Percentiles rank a stretch among this genome's conserved stretches.
phyloP scores from a whole-genome alignment of 1,140 invertebrate genomes.

The Aphidius gifuensis region DNA sequence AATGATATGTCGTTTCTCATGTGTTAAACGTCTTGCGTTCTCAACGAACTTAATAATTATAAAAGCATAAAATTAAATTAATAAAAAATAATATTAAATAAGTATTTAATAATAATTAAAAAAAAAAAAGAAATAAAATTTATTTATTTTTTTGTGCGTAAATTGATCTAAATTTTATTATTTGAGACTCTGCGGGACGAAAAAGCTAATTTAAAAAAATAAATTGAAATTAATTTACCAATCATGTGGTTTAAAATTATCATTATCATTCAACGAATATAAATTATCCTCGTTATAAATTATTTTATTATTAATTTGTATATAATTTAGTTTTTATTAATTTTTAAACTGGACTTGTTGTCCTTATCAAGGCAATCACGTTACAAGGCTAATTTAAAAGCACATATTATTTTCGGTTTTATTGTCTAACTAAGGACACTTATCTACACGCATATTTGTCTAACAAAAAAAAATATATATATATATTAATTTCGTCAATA shows the following conservation, averaged over 20 bases:
- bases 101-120: slow-evolving; percentile 13
- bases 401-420: slow-evolving; percentile 30
- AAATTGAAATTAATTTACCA: not conserved
- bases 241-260: not conserved
- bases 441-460: slow-evolving; percentile 31
- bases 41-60: slow-evolving; percentile 43
- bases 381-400: slow-evolving; percentile 41
- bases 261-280: too few relatives aligned
- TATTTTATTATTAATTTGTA: too few relatives aligned
- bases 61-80: slow-evolving; percentile 33
- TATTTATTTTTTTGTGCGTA: not conserved
- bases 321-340: not conserved
- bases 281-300: too few relatives aligned
- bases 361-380: slow-evolving; percentile 32
- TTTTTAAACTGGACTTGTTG: slow-evolving; percentile 1
- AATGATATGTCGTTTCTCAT: slow-evolving; percentile 55
- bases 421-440: slow-evolving; percentile 48
- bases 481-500: too few relatives aligned
- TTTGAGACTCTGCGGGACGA: not conserved
- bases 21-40: slow-evolving; percentile 42
- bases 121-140: slow-evolving; percentile 8
- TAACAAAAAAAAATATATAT: too few relatives aligned
- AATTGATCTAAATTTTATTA: not conserved
- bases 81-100: slow-evolving; percentile 16
- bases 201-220: not conserved